phyloP scores from a whole-genome alignment of 2,797 vertebrate species.

The Phalanger gymnotis region DNA sequence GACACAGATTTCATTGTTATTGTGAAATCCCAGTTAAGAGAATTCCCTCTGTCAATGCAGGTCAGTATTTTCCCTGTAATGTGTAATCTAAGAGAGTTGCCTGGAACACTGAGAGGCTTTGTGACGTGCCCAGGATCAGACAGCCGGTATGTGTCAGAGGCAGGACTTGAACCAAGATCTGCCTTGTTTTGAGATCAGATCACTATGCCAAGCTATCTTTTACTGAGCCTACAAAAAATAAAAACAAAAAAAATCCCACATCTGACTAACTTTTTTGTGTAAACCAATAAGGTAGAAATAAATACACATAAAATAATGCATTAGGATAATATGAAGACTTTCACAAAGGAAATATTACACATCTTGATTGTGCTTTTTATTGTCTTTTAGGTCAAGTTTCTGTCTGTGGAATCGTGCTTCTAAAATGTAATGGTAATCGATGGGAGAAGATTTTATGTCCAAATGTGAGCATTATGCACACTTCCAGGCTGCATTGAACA shows the following conservation, averaged over 20 bases:
- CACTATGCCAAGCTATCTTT: background rate
- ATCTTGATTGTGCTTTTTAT: conserved; percentile 22
- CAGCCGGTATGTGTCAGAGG: background rate
- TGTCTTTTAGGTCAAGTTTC: background rate
- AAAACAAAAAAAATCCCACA: too few relatives aligned
- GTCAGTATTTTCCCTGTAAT: background rate
- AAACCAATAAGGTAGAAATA: background rate
- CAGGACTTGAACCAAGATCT: background rate
- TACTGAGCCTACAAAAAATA: background rate
- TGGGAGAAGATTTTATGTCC: background rate
- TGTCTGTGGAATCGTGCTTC: background rate
- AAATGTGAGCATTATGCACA: background rate
- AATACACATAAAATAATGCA: background rate
- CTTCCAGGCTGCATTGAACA: background rate
- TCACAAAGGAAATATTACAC: background rate
- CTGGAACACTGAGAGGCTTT: background rate
- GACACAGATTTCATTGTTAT: background rate
- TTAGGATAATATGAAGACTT: background rate
- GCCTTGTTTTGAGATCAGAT: background rate
- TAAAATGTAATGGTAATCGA: background rate
- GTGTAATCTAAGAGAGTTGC: background rate
- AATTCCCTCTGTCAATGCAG: background rate
- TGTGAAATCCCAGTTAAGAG: background rate
- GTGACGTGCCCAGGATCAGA: background rate
- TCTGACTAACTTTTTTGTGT: conserved; percentile 38